phyloP scores from a whole-genome alignment of 2,888 invertebrate species.

The Siphlonurus alternatus region DNA sequence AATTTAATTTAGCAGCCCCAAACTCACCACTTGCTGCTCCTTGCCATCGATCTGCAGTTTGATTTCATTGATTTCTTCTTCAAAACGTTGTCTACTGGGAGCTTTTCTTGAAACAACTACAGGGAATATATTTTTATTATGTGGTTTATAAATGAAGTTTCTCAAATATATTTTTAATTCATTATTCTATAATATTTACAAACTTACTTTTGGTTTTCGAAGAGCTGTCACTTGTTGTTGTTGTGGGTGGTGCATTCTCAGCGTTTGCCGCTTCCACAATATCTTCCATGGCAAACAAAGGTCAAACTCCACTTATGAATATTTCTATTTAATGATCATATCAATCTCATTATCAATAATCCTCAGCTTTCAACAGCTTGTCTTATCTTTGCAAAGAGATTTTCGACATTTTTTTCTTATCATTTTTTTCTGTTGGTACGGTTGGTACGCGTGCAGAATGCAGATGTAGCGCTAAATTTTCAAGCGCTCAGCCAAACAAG shows the following conservation, averaged over 20 bases:
- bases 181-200: not conserved
- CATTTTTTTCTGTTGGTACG: not conserved
- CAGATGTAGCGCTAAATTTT: too few relatives aligned
- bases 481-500: too few relatives aligned
- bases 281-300: not conserved
- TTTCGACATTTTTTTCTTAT: not conserved
- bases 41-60: not conserved
- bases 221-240: not conserved
- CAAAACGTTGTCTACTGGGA: not conserved
- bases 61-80: not conserved
- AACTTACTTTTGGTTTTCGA: not conserved
- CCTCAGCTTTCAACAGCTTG: not conserved
- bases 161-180: not conserved
- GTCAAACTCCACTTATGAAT: not conserved
- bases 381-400: not conserved
- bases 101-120: not conserved
- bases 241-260: not conserved
- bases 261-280: not conserved
- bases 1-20: too few relatives aligned
- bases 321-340: not conserved
- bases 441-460: too few relatives aligned
- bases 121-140: not conserved
- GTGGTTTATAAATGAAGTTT: too few relatives aligned
- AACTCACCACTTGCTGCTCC: not conserved
- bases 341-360: not conserved